Conservation (phyloP, 1,140 invertebrate genomes). For the Colletes latitarsis region DNA sequence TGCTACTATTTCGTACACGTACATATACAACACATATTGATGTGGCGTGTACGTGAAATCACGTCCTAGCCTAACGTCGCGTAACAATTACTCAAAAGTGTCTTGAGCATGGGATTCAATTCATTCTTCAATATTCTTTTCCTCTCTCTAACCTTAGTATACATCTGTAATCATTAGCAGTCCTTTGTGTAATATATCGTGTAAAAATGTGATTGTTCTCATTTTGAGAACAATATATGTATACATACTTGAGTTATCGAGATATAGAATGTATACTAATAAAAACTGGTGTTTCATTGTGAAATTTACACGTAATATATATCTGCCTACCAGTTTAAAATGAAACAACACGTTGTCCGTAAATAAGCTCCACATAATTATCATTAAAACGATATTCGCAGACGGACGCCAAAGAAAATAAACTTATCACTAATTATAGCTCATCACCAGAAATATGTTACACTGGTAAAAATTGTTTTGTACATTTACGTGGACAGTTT, state of each 20-base stretch:
- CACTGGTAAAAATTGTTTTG: not conserved
- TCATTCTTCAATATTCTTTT: not conserved
- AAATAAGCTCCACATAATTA: constrained; percentile 3
- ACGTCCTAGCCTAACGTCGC: not conserved
- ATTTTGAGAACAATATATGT: no score
- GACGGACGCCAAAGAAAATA: not conserved
- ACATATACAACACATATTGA: not conserved
- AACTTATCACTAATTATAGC: not conserved
- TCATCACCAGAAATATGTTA: not conserved
- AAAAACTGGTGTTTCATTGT: not conserved
- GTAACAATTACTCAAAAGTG: not conserved
- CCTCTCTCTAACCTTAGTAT: not conserved
- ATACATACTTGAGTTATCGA: no score
- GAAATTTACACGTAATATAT: no score
- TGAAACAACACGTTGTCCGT: not conserved
- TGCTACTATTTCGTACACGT: not conserved
- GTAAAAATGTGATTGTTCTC: no score
- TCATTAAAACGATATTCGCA: constrained; percentile 3
- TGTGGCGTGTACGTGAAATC: not conserved
- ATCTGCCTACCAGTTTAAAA: not conserved
- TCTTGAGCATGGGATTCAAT: not conserved
- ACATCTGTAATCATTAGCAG: no score
- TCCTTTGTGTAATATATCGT: no score
- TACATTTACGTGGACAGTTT: no score
- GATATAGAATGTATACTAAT: not conserved